Evolutionary conservation across 2,113 vertebrate species (phyloP).

Genomic region (Aplodontia rufa): DNA sequence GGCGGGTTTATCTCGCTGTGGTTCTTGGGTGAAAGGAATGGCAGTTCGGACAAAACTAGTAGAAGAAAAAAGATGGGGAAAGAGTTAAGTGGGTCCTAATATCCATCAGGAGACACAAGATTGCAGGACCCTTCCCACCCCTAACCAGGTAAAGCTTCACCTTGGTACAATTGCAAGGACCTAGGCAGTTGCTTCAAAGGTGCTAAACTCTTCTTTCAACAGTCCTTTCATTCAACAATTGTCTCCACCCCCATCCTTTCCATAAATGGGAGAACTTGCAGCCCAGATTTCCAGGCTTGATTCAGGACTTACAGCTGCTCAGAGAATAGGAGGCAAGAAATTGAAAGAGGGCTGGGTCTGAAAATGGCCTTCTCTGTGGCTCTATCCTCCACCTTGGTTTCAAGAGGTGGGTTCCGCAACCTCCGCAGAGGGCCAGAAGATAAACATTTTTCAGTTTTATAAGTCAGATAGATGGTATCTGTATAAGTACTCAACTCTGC

Average conservation of each 20-base stretch:
- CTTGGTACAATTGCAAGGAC: background rate
- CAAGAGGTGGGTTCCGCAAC: background rate
- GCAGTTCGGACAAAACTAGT: slow-evolving; percentile 98
- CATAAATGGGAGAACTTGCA: background rate
- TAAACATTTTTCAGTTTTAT: background rate
- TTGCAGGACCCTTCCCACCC: background rate
- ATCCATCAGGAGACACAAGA: background rate
- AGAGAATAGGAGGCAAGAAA: background rate
- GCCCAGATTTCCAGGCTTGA: background rate
- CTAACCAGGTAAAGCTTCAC: background rate
- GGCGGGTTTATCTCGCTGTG: slow-evolving; percentile 97
- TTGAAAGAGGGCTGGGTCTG: background rate
- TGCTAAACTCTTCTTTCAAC: background rate
- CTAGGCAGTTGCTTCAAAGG: background rate
- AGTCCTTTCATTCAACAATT: background rate
- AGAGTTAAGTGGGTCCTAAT: background rate
- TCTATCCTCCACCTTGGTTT: background rate
- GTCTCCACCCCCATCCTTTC: background rate
- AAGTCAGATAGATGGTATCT: slow-evolving; percentile 35
- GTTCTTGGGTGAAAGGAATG: slow-evolving; percentile 98
- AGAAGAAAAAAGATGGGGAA: background rate
- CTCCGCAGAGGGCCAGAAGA: background rate
- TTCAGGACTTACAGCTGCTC: background rate
- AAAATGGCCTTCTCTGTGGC: background rate
- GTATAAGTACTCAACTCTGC: background rate